These are phyloP conservation scores for Tenualosa thibaudeaui DNA, from an alignment of 2,797 vertebrate genomes.

Conservation along the genomic window DNA sequence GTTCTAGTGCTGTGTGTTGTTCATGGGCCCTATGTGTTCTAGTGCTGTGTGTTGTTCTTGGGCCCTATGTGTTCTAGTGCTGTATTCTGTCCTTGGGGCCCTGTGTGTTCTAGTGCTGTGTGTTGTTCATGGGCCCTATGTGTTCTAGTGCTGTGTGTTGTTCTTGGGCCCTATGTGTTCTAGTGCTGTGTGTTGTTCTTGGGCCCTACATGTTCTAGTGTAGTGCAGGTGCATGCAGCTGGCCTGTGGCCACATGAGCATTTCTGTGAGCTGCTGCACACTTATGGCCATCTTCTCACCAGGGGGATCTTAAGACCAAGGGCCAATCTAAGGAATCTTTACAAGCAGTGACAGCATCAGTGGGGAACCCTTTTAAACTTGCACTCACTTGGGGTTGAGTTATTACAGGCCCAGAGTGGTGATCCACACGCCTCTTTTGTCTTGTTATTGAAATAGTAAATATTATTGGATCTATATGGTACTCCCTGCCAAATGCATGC, in stretches of 20 bases:
- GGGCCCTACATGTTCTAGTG: no score
- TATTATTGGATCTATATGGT: conserved; percentile 43
- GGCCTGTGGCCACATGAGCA: not conserved
- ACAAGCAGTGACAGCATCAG: conserved; percentile 51
- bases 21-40: no score
- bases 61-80: no score
- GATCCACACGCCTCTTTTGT: conserved; percentile 47
- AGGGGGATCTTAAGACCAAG: conserved; percentile 43
- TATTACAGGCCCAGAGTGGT: conserved; percentile 47
- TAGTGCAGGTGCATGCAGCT: not conserved
- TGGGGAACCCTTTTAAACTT: conserved; percentile 58
- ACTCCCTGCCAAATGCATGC: conserved; percentile 45
- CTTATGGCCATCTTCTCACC: conserved; percentile 26
- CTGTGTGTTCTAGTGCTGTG: no score
- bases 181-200: no score
- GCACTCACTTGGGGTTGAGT: conserved; percentile 50
- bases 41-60: no score
- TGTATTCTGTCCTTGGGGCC: no score
- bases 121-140: no score
- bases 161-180: no score
- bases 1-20: no score
- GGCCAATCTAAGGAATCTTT: conserved; percentile 58
- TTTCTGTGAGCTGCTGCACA: not conserved
- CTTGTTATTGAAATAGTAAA: conserved; percentile 56
- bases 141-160: no score